Percentiles rank a stretch among this genome's conserved stretches.
These are phyloP conservation scores for Malurus elegans DNA, from an alignment of 2,113 vertebrate species.

Conservation along the genomic window DNA sequence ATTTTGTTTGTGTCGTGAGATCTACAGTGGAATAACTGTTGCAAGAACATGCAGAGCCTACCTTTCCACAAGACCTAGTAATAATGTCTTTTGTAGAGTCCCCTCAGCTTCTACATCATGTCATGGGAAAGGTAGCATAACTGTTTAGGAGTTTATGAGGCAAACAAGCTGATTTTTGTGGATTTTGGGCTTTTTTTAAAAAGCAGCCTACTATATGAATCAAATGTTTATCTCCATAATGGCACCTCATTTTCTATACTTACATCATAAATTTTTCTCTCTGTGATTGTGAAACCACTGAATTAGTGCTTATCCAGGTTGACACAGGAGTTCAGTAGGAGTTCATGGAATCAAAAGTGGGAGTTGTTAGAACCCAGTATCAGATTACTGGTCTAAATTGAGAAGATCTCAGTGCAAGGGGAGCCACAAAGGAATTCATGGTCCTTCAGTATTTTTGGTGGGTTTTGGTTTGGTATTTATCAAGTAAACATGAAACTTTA, in stretches of 20 bases:
- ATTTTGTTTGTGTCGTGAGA: background rate
- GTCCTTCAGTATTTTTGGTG: background rate
- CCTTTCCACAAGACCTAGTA: background rate
- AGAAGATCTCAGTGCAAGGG: background rate
- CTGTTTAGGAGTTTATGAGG: background rate
- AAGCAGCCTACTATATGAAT: background rate
- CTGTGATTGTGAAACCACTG: background rate
- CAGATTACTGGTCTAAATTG: background rate
- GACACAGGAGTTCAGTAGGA: background rate
- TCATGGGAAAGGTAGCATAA: background rate
- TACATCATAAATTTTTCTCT: background rate
- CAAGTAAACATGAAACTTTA: background rate
- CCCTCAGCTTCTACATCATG: background rate
- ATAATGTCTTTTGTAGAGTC: background rate
- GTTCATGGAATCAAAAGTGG: background rate
- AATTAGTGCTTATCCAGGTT: background rate
- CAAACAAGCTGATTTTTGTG: background rate
- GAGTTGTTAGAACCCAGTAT: background rate
- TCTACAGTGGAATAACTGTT: background rate
- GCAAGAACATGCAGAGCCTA: background rate
- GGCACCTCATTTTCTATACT: background rate
- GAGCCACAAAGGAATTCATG: background rate
- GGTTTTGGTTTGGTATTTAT: background rate
- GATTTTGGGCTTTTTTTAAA: background rate
- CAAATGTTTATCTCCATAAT: background rate